Base-by-base conservation (phyloP, 2,888 invertebrate genomes). In the Molorchus minor region DNA sequence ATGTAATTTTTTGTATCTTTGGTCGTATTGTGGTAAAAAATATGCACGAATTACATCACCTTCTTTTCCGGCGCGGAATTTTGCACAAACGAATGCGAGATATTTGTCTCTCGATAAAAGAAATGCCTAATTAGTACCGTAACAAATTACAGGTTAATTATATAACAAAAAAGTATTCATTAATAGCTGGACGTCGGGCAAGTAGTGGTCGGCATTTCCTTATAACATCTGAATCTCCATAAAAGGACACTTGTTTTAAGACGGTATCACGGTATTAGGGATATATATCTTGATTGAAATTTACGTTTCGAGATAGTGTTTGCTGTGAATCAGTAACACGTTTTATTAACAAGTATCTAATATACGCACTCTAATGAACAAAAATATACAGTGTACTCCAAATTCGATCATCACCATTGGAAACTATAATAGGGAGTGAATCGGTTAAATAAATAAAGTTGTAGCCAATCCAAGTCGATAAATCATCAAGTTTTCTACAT, bases 231-330 rank as follows among this genome's bases (percentile, higher is more conserved):
- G 2, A 10, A 33, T 3, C n/a, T 36, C 55, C 40, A 30, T 55
- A 46, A 20, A 46, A 38, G 55, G 55, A 55, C 45, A 55, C 55
- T 1, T 7, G 55, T 19, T 8, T 13, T 20, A 38, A 19, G 16
- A 38, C 44, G 36, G n/a, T n/a, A n/a, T n/a, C n/a, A n/a, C 36
- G 45, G 46, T 45, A 55, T 29, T 45, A 21, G 54, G n/a, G n/a
- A n/a, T n/a, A n/a, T n/a, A 55, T 55, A 38, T 44, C 44, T 53
- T 20, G 36, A 53, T 43, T n/a, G 19, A 29, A 19, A 36, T 20
- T 54, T n/a, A 21, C 43, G 44, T 25, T 54, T 44, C 36, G 12
- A 43, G 20, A 43, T 43, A 5, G 20, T 21, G 41, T 43, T 43
- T 33, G 5, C 33, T 3, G 5, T 33, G 33, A 33, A 33, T 33